Conservation (phyloP, 2,797 vertebrate species). For the Pseudomugil gertrudae region DNA sequence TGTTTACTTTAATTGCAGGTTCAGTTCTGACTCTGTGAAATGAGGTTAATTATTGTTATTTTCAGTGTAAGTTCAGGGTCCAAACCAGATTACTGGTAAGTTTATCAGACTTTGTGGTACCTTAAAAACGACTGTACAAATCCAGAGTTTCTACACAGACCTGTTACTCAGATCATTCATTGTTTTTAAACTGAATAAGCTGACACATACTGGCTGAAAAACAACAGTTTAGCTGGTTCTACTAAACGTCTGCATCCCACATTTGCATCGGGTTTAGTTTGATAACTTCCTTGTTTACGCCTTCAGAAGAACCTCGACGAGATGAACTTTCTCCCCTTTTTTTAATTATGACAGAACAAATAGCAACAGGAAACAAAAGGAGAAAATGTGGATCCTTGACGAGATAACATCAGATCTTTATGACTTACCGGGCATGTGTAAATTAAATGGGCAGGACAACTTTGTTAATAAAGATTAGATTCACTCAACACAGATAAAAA, state of each 20-base stretch:
- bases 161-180: not conserved
- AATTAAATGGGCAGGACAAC: constrained; percentile 17
- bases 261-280: not conserved
- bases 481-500: not conserved
- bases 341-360: not conserved
- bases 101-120: not conserved
- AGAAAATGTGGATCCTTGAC: not conserved
- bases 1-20: not conserved
- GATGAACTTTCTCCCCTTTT: constrained; percentile 28
- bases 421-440: constrained; percentile 7
- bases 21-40: not conserved
- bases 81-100: not conserved
- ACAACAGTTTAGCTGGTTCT: not conserved
- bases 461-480: constrained; percentile 26
- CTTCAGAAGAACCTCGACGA: not conserved
- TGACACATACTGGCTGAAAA: not conserved
- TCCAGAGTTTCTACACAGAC: not conserved
- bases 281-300: not conserved
- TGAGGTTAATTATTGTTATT: constrained; percentile 1
- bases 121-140: not conserved
- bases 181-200: not conserved
- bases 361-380: constrained; percentile 40
- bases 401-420: constrained; percentile 24
- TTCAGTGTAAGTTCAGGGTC: constrained; percentile 11
- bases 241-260: not conserved